Evolutionary conservation across 2,888 invertebrate species (phyloP), one percentile per base, ranked within the genome.

Genomic region (Platycheirus albimanus): DNA sequence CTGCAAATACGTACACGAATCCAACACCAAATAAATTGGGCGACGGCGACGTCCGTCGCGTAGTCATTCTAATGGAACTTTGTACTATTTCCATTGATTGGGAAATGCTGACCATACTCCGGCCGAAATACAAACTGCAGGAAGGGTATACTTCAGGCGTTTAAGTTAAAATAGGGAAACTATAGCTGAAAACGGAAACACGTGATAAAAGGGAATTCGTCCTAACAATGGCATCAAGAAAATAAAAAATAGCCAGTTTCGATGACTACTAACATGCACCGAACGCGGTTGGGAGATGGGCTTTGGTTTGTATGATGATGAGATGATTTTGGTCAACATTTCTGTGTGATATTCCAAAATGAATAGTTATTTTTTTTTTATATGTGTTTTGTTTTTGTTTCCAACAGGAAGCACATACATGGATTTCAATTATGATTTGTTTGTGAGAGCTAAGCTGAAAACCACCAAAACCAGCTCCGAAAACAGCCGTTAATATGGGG

Each of bases 81-180:
- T 96, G 96, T 86, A 93, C 94, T 7, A 96, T 97, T 13, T 94
- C 96, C 36, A 98, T 98, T 81, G 96, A 97, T 88, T 98, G 97
- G 97, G 94, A 95, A 90, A 97, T 98, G 97, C 92, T 98, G 70
- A 97, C 97, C 10, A 95, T 95, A 11, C 90, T 96, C 24, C 92
- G 97, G 86, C 97, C 97, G 0, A 96, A 96, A 89, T 93, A 93
- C 30, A 95, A 96, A 87, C 90, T 94, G 19, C 97, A 98, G 87
- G 97, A 97, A 91, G 96, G 96, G 87, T 96, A 95, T 96, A 95
- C 91, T 97, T 96, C 89, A 95, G 96, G 84, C 95, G 95, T 86
- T 92, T 96, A n/a, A 90, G 94, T 97, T 51, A 96, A 96, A 90
- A 92, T 97, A 89, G 95, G 96, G 61, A 97, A 96, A 90, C 91